Evolutionary conservation across 2,113 vertebrate genomes (phyloP).

Genomic region (Ctenomys sociabilis): DNA sequence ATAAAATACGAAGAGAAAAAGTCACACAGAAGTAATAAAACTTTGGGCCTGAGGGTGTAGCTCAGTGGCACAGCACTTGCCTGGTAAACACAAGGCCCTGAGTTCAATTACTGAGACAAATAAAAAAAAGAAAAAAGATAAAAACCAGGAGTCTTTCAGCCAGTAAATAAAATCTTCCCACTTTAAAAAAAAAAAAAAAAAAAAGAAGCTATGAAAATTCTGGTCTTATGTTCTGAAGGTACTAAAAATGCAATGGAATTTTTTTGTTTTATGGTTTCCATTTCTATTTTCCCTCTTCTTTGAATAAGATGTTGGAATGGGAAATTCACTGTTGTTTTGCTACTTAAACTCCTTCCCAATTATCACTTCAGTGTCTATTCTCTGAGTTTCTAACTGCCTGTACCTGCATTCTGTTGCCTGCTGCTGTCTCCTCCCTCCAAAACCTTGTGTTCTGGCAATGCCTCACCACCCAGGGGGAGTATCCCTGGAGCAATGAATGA

Average conservation of each 20-base stretch:
- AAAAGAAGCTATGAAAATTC: conserved; percentile 13
- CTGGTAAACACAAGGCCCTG: too few relatives aligned
- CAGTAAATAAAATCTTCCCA: too few relatives aligned
- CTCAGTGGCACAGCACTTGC: too few relatives aligned
- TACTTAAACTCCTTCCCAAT: background rate
- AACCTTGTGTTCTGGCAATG: background rate
- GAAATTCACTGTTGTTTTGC: background rate
- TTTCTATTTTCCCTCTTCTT: background rate
- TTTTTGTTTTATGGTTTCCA: background rate
- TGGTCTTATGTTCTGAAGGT: background rate
- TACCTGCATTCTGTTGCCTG: background rate
- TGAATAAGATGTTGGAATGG: background rate
- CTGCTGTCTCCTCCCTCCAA: background rate
- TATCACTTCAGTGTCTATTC: background rate
- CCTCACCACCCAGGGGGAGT: accelerated
- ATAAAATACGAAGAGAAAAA: background rate
- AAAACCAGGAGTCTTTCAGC: too few relatives aligned
- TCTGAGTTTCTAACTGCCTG: background rate
- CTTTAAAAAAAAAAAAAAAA: too few relatives aligned
- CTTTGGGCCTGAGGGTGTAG: background rate
- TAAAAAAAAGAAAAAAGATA: too few relatives aligned
- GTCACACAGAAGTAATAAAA: background rate
- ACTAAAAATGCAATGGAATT: background rate
- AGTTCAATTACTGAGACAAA: too few relatives aligned
- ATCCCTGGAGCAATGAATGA: background rate